Conservation (phyloP, 2,888 invertebrate genomes). For the Sphaerophoria rueppellii region DNA sequence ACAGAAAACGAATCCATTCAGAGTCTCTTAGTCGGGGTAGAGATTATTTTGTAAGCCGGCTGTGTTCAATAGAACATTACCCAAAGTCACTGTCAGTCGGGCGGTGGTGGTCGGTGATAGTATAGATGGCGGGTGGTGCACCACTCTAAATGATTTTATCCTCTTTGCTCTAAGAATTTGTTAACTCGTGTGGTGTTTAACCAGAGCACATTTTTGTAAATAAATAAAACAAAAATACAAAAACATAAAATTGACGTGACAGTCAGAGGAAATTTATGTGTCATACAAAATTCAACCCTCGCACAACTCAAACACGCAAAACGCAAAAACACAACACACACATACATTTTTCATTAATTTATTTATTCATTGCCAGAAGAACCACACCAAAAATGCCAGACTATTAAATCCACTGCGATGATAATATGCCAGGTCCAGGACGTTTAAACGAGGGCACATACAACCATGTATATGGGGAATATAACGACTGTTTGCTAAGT, state of each 20-base stretch:
- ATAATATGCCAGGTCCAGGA: slow-evolving; percentile 17
- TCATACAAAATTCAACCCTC: slow-evolving; percentile 44
- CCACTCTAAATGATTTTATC: slow-evolving; percentile 62
- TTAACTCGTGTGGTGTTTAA: slow-evolving; percentile 32
- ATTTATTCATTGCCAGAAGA: slow-evolving; percentile 23
- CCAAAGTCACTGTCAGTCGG: slow-evolving; percentile 17
- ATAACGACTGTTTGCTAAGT: slow-evolving; percentile 62
- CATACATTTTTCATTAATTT: slow-evolving; percentile 24
- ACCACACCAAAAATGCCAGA: slow-evolving; percentile 63
- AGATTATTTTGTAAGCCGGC: slow-evolving; percentile 51
- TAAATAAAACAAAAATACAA: slow-evolving; percentile 66
- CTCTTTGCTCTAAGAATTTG: slow-evolving; percentile 14
- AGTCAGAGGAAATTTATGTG: slow-evolving; percentile 55
- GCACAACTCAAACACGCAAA: background rate
- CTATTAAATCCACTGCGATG: slow-evolving; percentile 52
- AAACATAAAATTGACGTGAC: slow-evolving; percentile 33
- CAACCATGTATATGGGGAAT: slow-evolving; percentile 3
- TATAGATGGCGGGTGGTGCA: background rate
- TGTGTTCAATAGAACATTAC: slow-evolving; percentile 41
- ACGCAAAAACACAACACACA: background rate
- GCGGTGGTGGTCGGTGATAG: background rate
- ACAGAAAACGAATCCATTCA: slow-evolving; percentile 32
- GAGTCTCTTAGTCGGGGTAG: background rate
- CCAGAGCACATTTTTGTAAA: slow-evolving; percentile 65
- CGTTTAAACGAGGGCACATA: slow-evolving; percentile 36